These are phyloP conservation scores for Sinohyriopsis cumingii DNA, from an alignment of 2,888 invertebrate species.

Conservation along the genomic window DNA sequence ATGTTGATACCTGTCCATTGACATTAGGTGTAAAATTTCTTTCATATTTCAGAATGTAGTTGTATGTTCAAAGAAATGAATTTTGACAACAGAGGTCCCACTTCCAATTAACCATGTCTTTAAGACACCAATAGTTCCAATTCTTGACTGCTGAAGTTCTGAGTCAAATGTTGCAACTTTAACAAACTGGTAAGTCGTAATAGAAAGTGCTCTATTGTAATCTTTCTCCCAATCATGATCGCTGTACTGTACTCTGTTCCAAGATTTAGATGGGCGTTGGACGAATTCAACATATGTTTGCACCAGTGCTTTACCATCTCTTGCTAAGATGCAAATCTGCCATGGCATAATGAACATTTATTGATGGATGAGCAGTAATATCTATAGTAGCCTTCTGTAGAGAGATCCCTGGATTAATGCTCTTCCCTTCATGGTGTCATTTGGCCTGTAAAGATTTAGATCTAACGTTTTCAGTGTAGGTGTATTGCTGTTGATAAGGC, in stretches of 20 bases:
- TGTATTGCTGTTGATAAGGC: too few species aligned
- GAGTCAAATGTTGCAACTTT: background rate
- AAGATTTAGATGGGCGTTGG: too few species aligned
- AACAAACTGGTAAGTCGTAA: conserved; percentile 8
- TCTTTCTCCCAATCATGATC: too few species aligned
- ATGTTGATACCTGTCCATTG: background rate
- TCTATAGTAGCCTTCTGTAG: background rate
- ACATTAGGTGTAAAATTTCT: conserved; percentile 2
- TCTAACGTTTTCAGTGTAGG: conserved; percentile 1
- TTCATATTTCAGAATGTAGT: conserved; percentile 3
- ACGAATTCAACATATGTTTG: too few species aligned
- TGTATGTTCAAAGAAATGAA: conserved; percentile 1
- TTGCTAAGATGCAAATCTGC: too few species aligned
- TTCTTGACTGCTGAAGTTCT: background rate
- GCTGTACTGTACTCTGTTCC: too few species aligned
- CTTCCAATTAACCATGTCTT: too few species aligned
- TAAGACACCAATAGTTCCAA: too few species aligned
- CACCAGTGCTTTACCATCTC: too few species aligned
- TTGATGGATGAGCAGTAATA: background rate
- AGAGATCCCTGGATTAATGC: conserved; percentile 1
- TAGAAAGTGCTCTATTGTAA: background rate
- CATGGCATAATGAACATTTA: background rate
- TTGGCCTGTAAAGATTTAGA: conserved; percentile 1
- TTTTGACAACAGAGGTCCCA: conserved; percentile 1
- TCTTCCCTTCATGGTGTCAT: conserved; percentile 3